These are phyloP conservation scores for Rhagoletis zephyria DNA, from an alignment of 1,140 invertebrate genomes.

Conservation along the genomic window DNA sequence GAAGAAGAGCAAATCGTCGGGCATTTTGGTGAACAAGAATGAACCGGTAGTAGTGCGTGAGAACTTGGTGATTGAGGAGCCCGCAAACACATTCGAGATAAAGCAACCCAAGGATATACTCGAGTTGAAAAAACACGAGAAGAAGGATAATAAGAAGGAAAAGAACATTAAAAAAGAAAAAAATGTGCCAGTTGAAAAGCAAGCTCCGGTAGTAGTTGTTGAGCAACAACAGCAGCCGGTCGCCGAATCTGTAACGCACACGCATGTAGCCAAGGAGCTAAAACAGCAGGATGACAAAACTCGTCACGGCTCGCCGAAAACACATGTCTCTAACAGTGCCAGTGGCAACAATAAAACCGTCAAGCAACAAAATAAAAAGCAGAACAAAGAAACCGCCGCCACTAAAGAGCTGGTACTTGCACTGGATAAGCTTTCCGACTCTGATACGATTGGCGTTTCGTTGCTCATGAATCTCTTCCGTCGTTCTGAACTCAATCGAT, in stretches of 20 bases:
- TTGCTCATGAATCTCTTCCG: constrained; percentile 83
- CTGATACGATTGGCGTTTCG: constrained; percentile 74
- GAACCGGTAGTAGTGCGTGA: constrained; percentile 75
- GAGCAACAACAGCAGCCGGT: constrained; percentile 64
- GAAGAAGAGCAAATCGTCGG: constrained; percentile 63
- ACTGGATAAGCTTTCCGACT: constrained; percentile 66
- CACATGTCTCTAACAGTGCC: constrained; percentile 62
- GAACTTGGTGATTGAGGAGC: constrained; percentile 62
- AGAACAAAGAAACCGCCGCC: constrained; percentile 66
- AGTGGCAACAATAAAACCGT: constrained; percentile 62
- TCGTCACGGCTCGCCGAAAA: constrained; percentile 67
- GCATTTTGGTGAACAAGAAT: constrained; percentile 79
- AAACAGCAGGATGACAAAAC: constrained; percentile 70
- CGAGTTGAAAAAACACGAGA: constrained; percentile 76
- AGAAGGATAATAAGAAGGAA: constrained; percentile 71
- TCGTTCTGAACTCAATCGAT: constrained; percentile 84
- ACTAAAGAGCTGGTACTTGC: constrained; percentile 66
- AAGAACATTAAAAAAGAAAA: constrained; percentile 58
- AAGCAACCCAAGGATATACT: constrained; percentile 87
- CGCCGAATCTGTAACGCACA: constrained; percentile 57
- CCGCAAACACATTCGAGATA: constrained; percentile 83
- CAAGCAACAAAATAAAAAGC: constrained; percentile 64
- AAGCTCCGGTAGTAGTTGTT: constrained; percentile 62
- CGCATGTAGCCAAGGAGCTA: constrained; percentile 66
- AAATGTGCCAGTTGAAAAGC: constrained; percentile 52